Evolutionary conservation across 1,140 invertebrate genomes (phyloP), one percentile per base, ranked within the genome.

Genomic region (Diuraphis noxia): DNA sequence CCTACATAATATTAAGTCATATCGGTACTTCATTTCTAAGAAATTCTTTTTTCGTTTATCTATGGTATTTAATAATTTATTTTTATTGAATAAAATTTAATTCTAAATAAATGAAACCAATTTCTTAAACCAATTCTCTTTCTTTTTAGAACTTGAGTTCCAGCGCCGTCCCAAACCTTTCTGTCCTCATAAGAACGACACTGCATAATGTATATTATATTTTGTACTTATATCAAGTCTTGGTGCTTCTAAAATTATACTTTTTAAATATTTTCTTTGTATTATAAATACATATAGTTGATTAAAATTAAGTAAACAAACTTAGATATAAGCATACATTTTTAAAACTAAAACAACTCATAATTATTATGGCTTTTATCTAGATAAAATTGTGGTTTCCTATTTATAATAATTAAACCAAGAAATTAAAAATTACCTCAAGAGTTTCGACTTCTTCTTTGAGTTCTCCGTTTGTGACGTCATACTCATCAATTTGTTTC

Each of bases 371-470:
- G 46, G 4, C 21, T 49, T 49, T n/a, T 63, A 63, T 5, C 30
- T 13, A 13, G 30, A 72, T 72, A n/a, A 72, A n/a, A 72, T n/a
- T 56, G 10, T 56, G 13, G 30, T 25, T 56, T 1, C 43, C 13
- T 17, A 30, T 52, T 52, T 52, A 56, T n/a, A 17, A 41, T 46
- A 46, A 82, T 10, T 36, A 79, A 49, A 23, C 9, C 21, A 19
- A 79, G 0, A 81, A 91, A 79, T 46, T 34, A 10, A 43, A 40
- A 49, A 92, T 88, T 87, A 93, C 93, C 92, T 93, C 93, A 34
- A 93, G 92, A 21, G 93, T 93, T 72, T 93, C 92, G 10, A 93
- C 93, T 92, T 93, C 93, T 91, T 93, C 93, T 91, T 92, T 93
- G 9, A 93, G 90, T 87, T 93, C 93, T n/a, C 93, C 92, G n/a